These are phyloP conservation scores for Mantis religiosa DNA, from an alignment of 2,888 invertebrate genomes.

Conservation along the genomic window DNA sequence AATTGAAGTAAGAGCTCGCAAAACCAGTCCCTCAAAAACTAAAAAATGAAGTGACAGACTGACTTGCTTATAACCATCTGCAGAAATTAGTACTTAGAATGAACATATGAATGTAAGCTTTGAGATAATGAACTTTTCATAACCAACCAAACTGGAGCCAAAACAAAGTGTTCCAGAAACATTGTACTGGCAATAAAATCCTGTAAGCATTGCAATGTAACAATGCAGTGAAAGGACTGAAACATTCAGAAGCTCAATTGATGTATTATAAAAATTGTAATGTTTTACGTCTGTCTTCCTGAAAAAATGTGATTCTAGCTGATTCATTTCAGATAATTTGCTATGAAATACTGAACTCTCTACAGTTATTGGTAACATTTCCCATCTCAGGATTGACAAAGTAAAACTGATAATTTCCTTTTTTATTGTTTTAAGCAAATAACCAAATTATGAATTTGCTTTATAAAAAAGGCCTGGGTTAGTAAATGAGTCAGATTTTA, in stretches of 20 bases:
- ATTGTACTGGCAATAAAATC: neutral
- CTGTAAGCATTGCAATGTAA: neutral
- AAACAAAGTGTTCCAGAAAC: neutral
- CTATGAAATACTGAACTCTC: neutral
- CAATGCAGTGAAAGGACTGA: neutral
- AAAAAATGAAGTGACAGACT: too few relatives aligned
- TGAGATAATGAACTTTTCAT: neutral
- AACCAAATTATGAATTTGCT: neutral
- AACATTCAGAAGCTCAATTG: neutral
- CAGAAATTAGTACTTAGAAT: neutral
- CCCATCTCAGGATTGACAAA: neutral
- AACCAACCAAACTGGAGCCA: neutral
- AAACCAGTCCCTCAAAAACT: too few relatives aligned
- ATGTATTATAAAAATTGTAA: neutral
- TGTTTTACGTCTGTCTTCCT: neutral
- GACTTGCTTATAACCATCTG: neutral
- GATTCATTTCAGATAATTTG: neutral
- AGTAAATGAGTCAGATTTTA: too few relatives aligned
- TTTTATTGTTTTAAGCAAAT: neutral
- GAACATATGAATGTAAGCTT: neutral
- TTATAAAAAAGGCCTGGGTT: too few relatives aligned
- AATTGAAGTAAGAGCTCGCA: too few relatives aligned
- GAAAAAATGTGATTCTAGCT: neutral
- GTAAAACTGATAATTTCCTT: neutral
- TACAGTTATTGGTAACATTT: neutral